Base-by-base conservation (phyloP, 2,113 vertebrate species). In the Micromys minutus region DNA sequence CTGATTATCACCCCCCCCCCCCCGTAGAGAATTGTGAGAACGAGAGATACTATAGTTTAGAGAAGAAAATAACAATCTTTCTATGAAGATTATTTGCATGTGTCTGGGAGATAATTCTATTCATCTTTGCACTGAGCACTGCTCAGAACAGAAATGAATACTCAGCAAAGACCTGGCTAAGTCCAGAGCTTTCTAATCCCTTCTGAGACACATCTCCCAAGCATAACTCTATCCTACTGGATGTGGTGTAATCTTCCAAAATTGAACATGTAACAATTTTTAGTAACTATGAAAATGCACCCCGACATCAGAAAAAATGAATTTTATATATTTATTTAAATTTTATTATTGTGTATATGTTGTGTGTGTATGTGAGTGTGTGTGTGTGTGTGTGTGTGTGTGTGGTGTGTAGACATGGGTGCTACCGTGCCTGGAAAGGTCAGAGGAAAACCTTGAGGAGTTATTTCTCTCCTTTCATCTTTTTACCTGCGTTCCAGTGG, bases 91-190 rank as follows among this genome's bases (percentile, higher is more conserved):
- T 76, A 91, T 96, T 97, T 96, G 93, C 90, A 72, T 96, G 93
- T 95, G 84, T 96, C 90, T 93, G 74, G 92, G 77, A 96, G 89
- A 94, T 95, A 92, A 84, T 21, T 9, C 74, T 88, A 59, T 94
- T 91, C 90, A 88, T 81, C 84, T 76, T 85, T 59, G 45, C 80
- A 72, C 74, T 85, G 95, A 96, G 45, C 24, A 57, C n/a, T 76
- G 90, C 87, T 87, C 89, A 90, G 80, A 96, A 96, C 75, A 95
- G 93, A 94, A 96, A 97, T 96, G 89, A 76, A 65, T 52, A 87
- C 69, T 21, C 57, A 95, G 86, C 22, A 85, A 95, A 96, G 77
- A 96, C 42, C 24, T 16, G 83, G 79, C 84, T 85, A 87, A 95
- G 87, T 85, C 72, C 42, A 67, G 72, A 94, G 90, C 84, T 93